Base-by-base conservation (phyloP, 2,888 invertebrate species). In the Urechis unicinctus region DNA sequence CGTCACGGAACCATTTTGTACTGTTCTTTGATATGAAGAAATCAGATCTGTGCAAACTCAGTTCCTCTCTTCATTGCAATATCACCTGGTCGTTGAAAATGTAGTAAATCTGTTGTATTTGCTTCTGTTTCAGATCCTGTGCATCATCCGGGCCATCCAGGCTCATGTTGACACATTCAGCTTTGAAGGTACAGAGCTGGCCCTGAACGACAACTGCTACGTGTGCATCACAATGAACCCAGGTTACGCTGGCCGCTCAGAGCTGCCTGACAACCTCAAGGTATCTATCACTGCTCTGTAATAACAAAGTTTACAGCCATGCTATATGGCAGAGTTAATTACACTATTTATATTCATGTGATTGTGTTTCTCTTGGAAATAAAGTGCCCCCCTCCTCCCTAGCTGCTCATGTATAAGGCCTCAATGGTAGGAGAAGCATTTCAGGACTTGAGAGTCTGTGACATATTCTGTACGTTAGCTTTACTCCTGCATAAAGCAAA, bases 151-250 rank as follows among this genome's bases (percentile, higher is more conserved):
- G 75, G 89, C 89, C 1, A 85, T 89, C 1, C 83, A 87, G 60
- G 85, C 80, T 48, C 77, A 86, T 45, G 60, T 83, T 26, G 83
- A 84, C 60, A 84, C 78, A 36, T 89, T 90, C 73, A 75, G 84
- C 41, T 89, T 90, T 78, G 89, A 90, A 81, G 89, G 88, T 2
- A 87, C 88, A 4, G 84, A 85, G 65, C 78, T 91, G 52, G 81
- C 68, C 1, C 78, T 91, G 51, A 89, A 90, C 75, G 85, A 87
- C 0, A 83, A 86, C 55, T 89, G 89, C 71, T 90, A 88, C 67
- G 86, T 79, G 6, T 90, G 60, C 63, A 80, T 79, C 63, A 80
- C 78, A 31, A 80, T 81, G 78, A 79, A 80, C 68, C 78, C 78
- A 41, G 78, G 79, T 48, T 81, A 81, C 61, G 79, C 80, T 41